Conservation (phyloP, 2,113 vertebrate genomes). For the Pangasianodon hypophthalmus region DNA sequence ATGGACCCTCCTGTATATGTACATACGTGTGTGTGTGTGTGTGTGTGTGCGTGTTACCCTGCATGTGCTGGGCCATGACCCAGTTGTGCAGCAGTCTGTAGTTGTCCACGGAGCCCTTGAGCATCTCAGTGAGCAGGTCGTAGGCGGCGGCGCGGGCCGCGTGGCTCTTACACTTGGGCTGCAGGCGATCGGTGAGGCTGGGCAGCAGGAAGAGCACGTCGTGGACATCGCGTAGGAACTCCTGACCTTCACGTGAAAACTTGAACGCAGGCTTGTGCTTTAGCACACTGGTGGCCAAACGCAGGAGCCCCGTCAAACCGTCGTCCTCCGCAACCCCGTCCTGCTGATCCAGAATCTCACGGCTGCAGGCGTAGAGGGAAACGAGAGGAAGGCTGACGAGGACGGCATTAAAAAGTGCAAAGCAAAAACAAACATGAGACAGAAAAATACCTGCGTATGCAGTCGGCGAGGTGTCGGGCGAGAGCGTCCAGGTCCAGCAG, state of each 20-base stretch:
- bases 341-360: conserved; percentile 93
- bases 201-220: conserved; percentile 96
- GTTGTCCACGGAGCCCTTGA: conserved; percentile 96
- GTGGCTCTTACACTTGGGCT: conserved; percentile 98
- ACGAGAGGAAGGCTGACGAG: neutral
- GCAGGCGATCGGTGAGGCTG: conserved; percentile 91
- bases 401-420: neutral
- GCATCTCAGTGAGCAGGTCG: conserved; percentile 95
- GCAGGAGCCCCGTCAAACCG: conserved; percentile 90
- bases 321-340: conserved; percentile 95
- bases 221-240: conserved; percentile 95
- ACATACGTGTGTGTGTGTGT: neutral
- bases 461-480: conserved; percentile 95
- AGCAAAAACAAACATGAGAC: no score
- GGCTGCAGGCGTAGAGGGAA: neutral
- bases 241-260: conserved; percentile 97
- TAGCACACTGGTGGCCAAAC: conserved; percentile 93
- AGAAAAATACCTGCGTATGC: conserved; percentile 88
- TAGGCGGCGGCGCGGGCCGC: conserved; percentile 94
- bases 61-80: conserved; percentile 99
- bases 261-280: conserved; percentile 99
- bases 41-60: conserved; percentile 79
- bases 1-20: no score
- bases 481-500: conserved; percentile 95
- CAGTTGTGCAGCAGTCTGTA: conserved; percentile 98